Percentiles rank a stretch among this genome's conserved stretches.
These are phyloP conservation scores for Potamarius usumacintae DNA, from an alignment of 2,113 vertebrate genomes.

Conservation along the genomic window DNA sequence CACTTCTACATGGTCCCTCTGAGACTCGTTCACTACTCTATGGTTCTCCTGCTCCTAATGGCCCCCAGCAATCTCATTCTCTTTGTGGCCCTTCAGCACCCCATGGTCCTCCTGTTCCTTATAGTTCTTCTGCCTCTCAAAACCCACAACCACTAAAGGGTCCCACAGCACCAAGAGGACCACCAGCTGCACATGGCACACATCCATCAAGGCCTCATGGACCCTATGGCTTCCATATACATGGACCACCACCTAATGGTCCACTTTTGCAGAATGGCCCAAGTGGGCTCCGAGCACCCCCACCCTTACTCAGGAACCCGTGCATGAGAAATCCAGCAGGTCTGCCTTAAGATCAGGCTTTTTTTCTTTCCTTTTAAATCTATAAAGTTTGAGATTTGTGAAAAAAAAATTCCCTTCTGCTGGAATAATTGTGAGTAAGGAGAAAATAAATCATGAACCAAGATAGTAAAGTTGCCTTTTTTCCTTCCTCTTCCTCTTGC, in stretches of 20 bases:
- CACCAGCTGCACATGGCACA: neutral
- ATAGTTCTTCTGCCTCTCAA: conserved; percentile 43
- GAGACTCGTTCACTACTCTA: neutral
- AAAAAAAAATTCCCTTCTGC: too few relatives aligned
- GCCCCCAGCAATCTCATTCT: neutral
- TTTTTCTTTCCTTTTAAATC: neutral
- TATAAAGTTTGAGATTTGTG: neutral
- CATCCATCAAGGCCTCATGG: conserved; percentile 20
- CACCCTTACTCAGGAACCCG: conserved; percentile 62
- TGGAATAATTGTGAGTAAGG: neutral
- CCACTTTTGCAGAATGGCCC: conserved; percentile 45
- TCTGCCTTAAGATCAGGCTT: conserved; percentile 43
- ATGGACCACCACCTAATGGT: conserved; percentile 36
- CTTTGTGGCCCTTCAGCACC: neutral
- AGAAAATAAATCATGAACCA: neutral
- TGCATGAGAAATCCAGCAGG: conserved; percentile 61
- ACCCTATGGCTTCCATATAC: conserved; percentile 38
- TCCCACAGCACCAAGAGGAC: neutral
- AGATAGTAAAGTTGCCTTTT: neutral
- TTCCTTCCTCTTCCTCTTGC: neutral
- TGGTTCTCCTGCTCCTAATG: neutral
- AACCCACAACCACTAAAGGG: conserved; percentile 42
- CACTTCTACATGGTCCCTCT: neutral
- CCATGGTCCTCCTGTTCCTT: neutral
- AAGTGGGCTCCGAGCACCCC: conserved; percentile 44